phyloP scores from a whole-genome alignment of 2,113 vertebrate genomes.

The Girardinichthys multiradiatus region DNA sequence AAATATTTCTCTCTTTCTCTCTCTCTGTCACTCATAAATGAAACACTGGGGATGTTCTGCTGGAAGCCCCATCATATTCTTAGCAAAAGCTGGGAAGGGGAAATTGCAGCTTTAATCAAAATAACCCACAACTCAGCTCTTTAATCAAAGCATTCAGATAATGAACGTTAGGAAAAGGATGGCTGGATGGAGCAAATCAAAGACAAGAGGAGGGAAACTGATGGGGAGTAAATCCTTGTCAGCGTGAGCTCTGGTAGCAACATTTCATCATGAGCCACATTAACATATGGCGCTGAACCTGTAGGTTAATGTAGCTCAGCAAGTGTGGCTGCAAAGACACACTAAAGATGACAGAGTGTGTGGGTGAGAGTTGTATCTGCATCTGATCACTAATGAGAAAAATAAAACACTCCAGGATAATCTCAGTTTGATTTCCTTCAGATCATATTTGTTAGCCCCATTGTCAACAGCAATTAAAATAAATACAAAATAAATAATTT shows the following conservation, averaged over 20 bases:
- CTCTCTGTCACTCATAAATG: constrained; percentile 23
- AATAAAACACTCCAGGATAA: constrained; percentile 7
- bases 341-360: not conserved
- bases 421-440: constrained; percentile 11
- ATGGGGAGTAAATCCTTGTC: constrained; percentile 14
- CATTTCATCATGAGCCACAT: not conserved
- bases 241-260: constrained; percentile 17
- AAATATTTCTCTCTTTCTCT: constrained; percentile 28
- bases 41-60: constrained; percentile 34
- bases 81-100: constrained; percentile 50
- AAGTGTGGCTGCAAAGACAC: constrained; percentile 1
- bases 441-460: constrained; percentile 1
- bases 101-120: constrained; percentile 67
- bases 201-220: constrained; percentile 39
- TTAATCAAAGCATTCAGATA: constrained; percentile 64
- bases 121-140: constrained; percentile 45
- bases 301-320: not conserved
- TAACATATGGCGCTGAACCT: not conserved
- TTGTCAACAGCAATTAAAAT: constrained; percentile 39
- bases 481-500: constrained; percentile 22
- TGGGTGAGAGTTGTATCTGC: not conserved
- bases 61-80: constrained; percentile 37
- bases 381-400: not conserved
- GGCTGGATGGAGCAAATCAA: constrained; percentile 40
- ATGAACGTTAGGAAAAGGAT: constrained; percentile 47